Evolutionary conservation across 1,140 invertebrate species (phyloP).

Genomic region (Drosophila aff.): DNA sequence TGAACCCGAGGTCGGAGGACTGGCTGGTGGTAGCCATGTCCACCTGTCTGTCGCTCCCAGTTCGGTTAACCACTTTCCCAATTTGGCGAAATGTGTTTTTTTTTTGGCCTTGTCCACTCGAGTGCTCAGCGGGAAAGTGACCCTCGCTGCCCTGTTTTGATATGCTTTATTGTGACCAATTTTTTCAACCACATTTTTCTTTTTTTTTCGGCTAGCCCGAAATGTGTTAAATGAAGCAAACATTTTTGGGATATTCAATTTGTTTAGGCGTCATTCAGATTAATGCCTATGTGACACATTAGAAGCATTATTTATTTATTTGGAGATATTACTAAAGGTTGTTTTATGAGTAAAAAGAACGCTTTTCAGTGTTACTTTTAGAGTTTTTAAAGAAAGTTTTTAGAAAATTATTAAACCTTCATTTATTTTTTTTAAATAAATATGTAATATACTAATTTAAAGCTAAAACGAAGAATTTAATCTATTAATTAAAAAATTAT

Average conservation of each 20-base stretch:
- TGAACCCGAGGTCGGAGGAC: constrained; percentile 61
- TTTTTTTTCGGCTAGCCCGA: constrained; percentile 15
- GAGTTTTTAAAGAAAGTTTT: no score
- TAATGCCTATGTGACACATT: constrained; percentile 46
- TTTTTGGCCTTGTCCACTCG: constrained; percentile 45
- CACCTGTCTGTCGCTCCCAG: constrained; percentile 46
- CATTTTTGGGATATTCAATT: constrained; percentile 64
- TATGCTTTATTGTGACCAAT: constrained; percentile 32
- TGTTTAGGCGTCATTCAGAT: constrained; percentile 27
- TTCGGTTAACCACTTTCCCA: constrained; percentile 1
- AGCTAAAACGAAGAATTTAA: no score
- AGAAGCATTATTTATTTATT: constrained; percentile 28
- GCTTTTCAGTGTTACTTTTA: no score
- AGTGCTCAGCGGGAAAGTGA: constrained; percentile 64
- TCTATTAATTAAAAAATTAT: no score
- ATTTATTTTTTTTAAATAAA: no score
- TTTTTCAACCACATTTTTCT: constrained; percentile 21
- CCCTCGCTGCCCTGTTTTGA: constrained; percentile 39
- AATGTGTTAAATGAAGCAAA: constrained; percentile 64
- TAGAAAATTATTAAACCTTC: no score
- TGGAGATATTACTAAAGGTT: no score
- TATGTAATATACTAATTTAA: no score
- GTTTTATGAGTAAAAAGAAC: no score
- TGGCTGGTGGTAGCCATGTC: constrained; percentile 28
- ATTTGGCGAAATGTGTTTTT: constrained; percentile 7